Conservation (phyloP, 2,113 vertebrate genomes). For the Python bivittatus region DNA sequence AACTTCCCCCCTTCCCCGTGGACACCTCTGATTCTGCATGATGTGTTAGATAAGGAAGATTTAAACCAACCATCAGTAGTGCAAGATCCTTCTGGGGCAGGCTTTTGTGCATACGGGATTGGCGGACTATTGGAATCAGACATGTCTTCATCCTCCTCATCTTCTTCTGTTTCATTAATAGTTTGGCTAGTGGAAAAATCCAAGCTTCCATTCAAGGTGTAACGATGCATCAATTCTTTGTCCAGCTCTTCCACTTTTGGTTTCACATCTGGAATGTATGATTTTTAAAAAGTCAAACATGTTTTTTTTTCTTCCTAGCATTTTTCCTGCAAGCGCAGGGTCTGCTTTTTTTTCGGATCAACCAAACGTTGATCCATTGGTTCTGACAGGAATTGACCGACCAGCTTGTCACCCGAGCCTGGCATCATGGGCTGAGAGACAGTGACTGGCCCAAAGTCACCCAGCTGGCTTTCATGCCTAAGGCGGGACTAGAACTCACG, state of each 20-base stretch:
- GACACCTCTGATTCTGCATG: background rate
- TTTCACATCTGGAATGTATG: slow-evolving; percentile 82
- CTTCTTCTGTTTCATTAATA: slow-evolving; percentile 84
- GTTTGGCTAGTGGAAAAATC: slow-evolving; percentile 80
- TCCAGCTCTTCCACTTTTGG: slow-evolving; percentile 85
- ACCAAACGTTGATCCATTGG: too few relatives aligned
- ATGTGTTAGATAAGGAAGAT: background rate
- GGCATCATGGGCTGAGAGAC: too few relatives aligned
- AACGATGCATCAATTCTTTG: slow-evolving; percentile 81
- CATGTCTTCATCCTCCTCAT: slow-evolving; percentile 93
- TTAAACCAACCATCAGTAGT: slow-evolving; percentile 86
- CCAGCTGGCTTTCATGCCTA: too few relatives aligned
- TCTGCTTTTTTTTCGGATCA: too few relatives aligned
- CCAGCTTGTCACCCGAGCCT: too few relatives aligned
- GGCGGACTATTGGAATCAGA: slow-evolving; percentile 94
- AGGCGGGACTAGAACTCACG: too few relatives aligned
- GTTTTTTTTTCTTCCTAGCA: too few relatives aligned
- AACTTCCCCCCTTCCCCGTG: background rate
- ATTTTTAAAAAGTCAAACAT: slow-evolving; percentile 16
- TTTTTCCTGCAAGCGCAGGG: too few relatives aligned
- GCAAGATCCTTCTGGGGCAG: slow-evolving; percentile 93
- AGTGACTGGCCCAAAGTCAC: too few relatives aligned
- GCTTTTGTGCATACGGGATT: slow-evolving; percentile 90
- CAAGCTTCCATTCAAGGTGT: slow-evolving; percentile 78
- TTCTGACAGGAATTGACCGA: too few relatives aligned